A percentile compares a stretch with the other conserved stretches of the same genome.
phyloP scores from a whole-genome alignment of 1,140 invertebrate genomes.

The Trialeurodes vaporariorum region DNA sequence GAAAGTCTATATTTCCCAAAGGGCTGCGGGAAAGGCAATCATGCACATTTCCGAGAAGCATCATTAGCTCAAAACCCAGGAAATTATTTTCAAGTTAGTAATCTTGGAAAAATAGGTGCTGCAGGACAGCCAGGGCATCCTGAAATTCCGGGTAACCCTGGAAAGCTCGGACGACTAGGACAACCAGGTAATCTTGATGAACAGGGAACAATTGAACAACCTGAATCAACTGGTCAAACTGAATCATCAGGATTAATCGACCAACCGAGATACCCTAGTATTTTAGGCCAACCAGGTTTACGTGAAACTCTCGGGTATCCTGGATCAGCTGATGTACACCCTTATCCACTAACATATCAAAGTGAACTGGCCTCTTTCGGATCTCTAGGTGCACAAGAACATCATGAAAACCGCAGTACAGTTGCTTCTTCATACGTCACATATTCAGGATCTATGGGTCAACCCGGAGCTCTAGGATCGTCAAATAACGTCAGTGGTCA shows the following conservation, averaged over 20 bases:
- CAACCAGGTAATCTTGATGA: conserved; percentile 18
- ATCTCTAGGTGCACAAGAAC: conserved; percentile 10
- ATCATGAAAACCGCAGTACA: too few relatives aligned
- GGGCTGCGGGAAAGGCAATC: conserved; percentile 36
- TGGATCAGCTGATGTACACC: conserved; percentile 19
- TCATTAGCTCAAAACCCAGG: neutral
- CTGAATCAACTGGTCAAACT: conserved; percentile 19
- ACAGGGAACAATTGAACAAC: conserved; percentile 20
- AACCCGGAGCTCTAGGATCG: conserved; percentile 6
- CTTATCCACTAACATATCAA: conserved; percentile 17
- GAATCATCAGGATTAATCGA: conserved; percentile 22
- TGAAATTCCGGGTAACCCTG: conserved; percentile 20
- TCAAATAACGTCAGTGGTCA: neutral
- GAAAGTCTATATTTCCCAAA: conserved; percentile 46
- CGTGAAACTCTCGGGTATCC: conserved; percentile 15
- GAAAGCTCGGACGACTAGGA: conserved; percentile 18
- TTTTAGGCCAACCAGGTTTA: conserved; percentile 19
- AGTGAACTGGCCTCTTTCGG: conserved; percentile 9
- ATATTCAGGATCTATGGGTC: neutral
- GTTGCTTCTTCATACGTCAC: neutral
- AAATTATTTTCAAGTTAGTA: neutral
- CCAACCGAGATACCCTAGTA: conserved; percentile 17
- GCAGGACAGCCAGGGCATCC: conserved; percentile 23
- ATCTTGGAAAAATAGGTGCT: conserved; percentile 20
- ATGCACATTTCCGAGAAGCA: neutral